Conservation (phyloP, 2,113 vertebrate species). For the Scytalopus superciliaris region DNA sequence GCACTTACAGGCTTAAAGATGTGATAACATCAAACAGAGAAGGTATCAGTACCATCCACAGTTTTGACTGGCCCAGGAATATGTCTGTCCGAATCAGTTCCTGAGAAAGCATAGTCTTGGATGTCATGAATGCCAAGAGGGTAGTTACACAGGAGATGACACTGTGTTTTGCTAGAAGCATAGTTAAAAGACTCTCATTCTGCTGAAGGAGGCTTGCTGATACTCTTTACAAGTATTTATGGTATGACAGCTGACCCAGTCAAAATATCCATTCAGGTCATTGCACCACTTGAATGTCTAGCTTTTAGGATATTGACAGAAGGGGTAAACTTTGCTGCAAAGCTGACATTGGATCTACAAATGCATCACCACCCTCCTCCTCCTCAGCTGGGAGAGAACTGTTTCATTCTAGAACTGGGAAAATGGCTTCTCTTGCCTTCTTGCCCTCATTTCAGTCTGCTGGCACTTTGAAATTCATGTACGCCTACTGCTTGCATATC, state of each 20-base stretch:
- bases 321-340: neutral
- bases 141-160: neutral
- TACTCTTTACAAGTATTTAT: neutral
- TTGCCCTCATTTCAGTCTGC: neutral
- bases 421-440: neutral
- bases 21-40: neutral
- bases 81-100: neutral
- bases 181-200: neutral
- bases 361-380: neutral
- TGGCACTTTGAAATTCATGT: neutral
- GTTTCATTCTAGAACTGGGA: neutral
- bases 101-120: neutral
- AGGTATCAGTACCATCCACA: neutral
- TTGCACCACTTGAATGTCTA: neutral
- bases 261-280: neutral
- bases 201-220: neutral
- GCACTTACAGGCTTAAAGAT: neutral
- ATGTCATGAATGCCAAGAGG: neutral
- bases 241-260: neutral
- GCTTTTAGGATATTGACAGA: neutral
- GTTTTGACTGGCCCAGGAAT: neutral
- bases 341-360: neutral
- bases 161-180: neutral
- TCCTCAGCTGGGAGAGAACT: neutral
- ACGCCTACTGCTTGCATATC: fast-evolving